Evolutionary conservation across 2,113 vertebrate species (phyloP).

Genomic region (Sorex fumeus): DNA sequence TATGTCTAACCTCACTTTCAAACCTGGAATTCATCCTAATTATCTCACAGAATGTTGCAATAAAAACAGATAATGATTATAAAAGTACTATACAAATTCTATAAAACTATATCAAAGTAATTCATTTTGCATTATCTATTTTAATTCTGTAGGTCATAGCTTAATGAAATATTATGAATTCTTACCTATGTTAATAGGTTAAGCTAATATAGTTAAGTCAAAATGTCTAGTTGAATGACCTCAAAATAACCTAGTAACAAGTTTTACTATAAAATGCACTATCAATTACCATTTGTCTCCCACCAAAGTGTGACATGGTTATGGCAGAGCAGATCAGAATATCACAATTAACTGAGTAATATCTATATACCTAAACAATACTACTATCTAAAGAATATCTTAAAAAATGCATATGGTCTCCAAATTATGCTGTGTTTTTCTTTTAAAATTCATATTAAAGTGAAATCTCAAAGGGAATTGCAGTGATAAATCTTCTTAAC

Average conservation of each 20-base stretch:
- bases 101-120: background rate
- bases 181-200: background rate
- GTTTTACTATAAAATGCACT: background rate
- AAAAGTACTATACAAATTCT: background rate
- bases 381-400: background rate
- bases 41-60: background rate
- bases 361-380: conserved; percentile 24
- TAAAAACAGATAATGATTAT: background rate
- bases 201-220: background rate
- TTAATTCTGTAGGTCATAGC: background rate
- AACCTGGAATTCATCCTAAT: background rate
- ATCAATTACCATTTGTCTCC: background rate
- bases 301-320: background rate
- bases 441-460: conserved; percentile 1
- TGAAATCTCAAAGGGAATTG: background rate
- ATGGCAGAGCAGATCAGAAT: background rate
- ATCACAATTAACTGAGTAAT: background rate
- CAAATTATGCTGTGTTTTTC: conserved; percentile 28
- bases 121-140: background rate
- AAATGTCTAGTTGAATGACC: background rate
- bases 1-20: conserved; percentile 6
- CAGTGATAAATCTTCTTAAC: conserved; percentile 1
- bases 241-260: background rate
- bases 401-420: conserved; percentile 41
- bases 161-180: conserved; percentile 33